Evolutionary conservation across 2,888 invertebrate genomes (phyloP), one percentile per base, ranked within the genome.

Genomic region (Aleiodes leptofemur): DNA sequence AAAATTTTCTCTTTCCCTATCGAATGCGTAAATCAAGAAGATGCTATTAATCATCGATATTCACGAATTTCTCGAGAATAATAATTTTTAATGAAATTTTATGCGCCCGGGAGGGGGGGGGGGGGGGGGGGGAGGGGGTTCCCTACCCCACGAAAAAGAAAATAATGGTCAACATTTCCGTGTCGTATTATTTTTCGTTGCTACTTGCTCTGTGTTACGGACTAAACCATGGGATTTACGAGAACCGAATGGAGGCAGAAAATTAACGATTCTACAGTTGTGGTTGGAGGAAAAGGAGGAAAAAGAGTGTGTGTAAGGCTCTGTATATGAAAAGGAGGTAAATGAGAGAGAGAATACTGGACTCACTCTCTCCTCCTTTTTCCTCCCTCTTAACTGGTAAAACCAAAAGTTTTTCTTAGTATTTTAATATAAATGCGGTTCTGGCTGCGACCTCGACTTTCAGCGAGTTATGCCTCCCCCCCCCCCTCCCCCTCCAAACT

Each of bases 121-220:
- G n/a, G n/a, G n/a, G n/a, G n/a, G n/a, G n/a, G n/a, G n/a, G n/a
- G n/a, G n/a, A n/a, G n/a, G n/a, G n/a, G n/a, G n/a, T n/a, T n/a
- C n/a, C n/a, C n/a, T n/a, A n/a, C n/a, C 79, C 34, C 34, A 34
- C 23, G 23, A 23, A 23, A 81, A 84, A 80, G 80, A 88, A 85
- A 89, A 88, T 88, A 89, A 89, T 89, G 88, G 88, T 89, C 88
- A 89, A 88, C 88, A 85, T 89, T 89, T 89, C 89, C 89, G 88
- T 81, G 82, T 85, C 87, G 86, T 89, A 89, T 89, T 89, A 89
- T 89, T 89, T 88, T 86, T 84, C 70, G 55, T 61, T 76, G 16
- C 50, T 64, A 64, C 69, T 73, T 75, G 73, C 69, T 61, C 70
- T 76, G 75, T 76, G 75, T 76, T 75, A 73, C 73, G 73, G 78